Evolutionary conservation across 2,888 invertebrate genomes (phyloP), one percentile per base, ranked within the genome.

Genomic region (Papilio gigon): DNA sequence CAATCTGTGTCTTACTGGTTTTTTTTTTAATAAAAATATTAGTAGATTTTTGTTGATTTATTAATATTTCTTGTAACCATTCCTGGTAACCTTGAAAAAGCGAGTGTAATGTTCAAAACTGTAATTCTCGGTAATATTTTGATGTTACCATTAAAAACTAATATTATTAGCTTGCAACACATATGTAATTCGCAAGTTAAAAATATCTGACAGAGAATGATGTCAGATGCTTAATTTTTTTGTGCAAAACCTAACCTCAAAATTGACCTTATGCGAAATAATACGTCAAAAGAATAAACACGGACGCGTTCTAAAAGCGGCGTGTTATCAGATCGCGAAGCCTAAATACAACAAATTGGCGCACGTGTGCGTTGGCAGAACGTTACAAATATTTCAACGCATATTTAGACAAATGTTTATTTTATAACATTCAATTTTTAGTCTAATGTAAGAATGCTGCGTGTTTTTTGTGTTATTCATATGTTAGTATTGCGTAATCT

Each of bases 221-320:
- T 56, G 53, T 56, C 53, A 60, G 37, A 20, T n/a, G 22, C 40
- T 37, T 8, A 4, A 14, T 58, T 35, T 50, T 50, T 60, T 25
- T 60, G 25, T 25, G n/a, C 20, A 20, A 37, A 59, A 59, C 60
- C 40, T 40, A 60, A 60, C 60, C 60, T 60, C 22, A 40, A 60
- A 60, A 60, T 60, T 40, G 25, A 60, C 60, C 60, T 60, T 37
- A 40, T 60, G 60, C 37, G 25, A 60, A 53, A 25, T 58, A 35
- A 25, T n/a, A 0, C 17, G 22, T 37, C 60, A 14, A 60, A 40
- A 40, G 40, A 37, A 56, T 56, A 30, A 11, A 14, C 30, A 56
- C 22, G 9, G 4, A 17, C 27, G 14, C 50, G n/a, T 30, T 56
- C 53, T 56, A 17, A 53, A 53, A 30, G 11, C 59, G 37, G 22